Base-by-base conservation (phyloP, 2,113 vertebrate species). In the Reinhardtius hippoglossoides region DNA sequence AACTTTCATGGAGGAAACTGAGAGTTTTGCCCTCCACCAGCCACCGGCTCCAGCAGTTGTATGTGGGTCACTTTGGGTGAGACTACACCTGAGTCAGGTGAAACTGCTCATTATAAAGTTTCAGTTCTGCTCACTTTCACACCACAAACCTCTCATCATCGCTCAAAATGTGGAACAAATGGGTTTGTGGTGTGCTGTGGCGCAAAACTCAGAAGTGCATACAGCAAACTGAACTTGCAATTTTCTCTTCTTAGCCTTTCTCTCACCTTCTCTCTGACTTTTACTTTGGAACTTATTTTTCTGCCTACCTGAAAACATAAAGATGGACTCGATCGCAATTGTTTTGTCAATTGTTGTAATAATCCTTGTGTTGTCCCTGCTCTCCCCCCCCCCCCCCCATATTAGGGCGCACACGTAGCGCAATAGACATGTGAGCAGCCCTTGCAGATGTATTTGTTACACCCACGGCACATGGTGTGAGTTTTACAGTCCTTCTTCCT, bases 101-200 rank as follows among this genome's bases (percentile, higher is more conserved):
- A 78, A 84, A 62, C 26, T 57, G 67, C 81, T 89, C 88, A 87
- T 90, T 88, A 89, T 85, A 83, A 86, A 84, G 83, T 84, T 85
- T 81, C 72, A 44, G 75, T 62, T 71, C 57, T 52, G 67, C 46
- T 83, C 69, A 61, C 70, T 87, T 81, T 60, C 74, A 82, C 68
- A 74, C 58, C 72, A 64, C 81, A 73, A 74, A 66, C 78, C 64
- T 82, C 81, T 75, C 85, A 87, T 82, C 21, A 72, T 50, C 66
- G 79, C 62, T 80, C 74, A 61, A 42, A 67, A 65, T 59, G 65
- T 18, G 13, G 68, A 86, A 85, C 62, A 76, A 68, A 84, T 67
- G 57, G 70, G 59, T 55, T 75, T 74, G 70, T 52, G 60, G 44
- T 62, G 69, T 23, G 63, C 40, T 8, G 10, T 7, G 67, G 44